Evolutionary conservation across 1,140 invertebrate genomes (phyloP).

Genomic region (Antheraea pernyi): DNA sequence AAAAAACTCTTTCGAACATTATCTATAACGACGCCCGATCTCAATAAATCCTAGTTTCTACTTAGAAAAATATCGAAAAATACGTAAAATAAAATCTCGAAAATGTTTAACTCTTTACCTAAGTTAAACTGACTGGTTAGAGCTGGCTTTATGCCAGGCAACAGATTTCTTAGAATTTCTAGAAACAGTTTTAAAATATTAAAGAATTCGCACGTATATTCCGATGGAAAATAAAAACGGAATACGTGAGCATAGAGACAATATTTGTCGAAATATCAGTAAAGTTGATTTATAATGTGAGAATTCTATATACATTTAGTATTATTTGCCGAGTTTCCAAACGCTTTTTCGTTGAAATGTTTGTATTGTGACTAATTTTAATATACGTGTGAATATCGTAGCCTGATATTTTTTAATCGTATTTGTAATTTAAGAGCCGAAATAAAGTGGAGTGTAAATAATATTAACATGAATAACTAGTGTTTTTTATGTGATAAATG

Average conservation of each 20-base stretch:
- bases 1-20: not conserved
- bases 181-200: constrained; percentile 18
- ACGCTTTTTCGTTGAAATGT: no score
- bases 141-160: constrained; percentile 22
- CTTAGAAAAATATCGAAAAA: constrained; percentile 23
- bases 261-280: not conserved
- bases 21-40: not conserved
- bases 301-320: no score
- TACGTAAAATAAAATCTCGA: constrained; percentile 17
- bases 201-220: constrained; percentile 20
- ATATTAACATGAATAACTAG: no score
- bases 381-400: no score
- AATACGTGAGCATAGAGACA: not conserved
- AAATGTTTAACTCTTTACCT: constrained; percentile 20
- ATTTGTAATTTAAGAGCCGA: no score
- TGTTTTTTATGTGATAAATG: no score
- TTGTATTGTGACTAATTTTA: no score
- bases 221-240: constrained; percentile 20
- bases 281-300: not conserved
- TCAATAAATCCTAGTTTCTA: constrained; percentile 25
- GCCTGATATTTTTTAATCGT: no score
- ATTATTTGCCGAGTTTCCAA: no score
- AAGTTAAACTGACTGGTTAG: constrained; percentile 22
- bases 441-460: no score
- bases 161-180: constrained; percentile 22